Base-by-base conservation (phyloP, 2,113 vertebrate species). In the Lasiurus cinereus region DNA sequence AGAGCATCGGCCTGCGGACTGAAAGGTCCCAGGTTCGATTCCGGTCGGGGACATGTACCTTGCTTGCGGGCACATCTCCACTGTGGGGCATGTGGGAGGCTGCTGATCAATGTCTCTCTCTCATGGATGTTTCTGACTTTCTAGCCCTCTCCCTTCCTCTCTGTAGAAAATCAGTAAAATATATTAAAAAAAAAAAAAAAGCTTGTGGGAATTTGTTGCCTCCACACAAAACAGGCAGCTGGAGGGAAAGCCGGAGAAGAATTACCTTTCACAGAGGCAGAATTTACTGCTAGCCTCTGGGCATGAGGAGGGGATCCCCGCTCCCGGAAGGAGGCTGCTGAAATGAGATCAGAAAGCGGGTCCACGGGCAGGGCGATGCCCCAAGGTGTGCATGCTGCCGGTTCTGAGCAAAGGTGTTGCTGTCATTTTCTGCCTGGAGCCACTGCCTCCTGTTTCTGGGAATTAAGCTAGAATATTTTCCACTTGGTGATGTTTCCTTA, bases 361-460 rank as follows among this genome's bases (percentile, higher is more conserved):
- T 97, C 94, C 93, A 80, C 67, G 22, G 96, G 91, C 90, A 64
- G 85, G 93, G 95, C 93, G 96, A 92, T 80, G 93, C 79, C 39
- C 70, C 83, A 86, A 97, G 98, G 97, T 97, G 97, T 96, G 94
- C 92, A 88, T n/a, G 86, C 91, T 97, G 96, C 95, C 97, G 83
- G 97, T 96, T 96, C 97, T 90, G 97, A 97, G 97, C 96, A 96
- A 88, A 97, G 74, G 83, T 97, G 97, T 98, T 97, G 97, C 97
- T 97, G 97, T 96, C 96, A 92, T 95, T 97, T 98, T 97, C 97
- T 98, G 93, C 97, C 96, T 97, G 88, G 85, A 98, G 94, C 90
- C 97, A 88, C 89, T 97, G 78, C 83, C 96, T 97, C 97, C 83
- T 85, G 96, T 96, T 98, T 97, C 96, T 98, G 97, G 97, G 97